phyloP scores from a whole-genome alignment of 1,140 invertebrate genomes.

The Ridgeia piscesae region DNA sequence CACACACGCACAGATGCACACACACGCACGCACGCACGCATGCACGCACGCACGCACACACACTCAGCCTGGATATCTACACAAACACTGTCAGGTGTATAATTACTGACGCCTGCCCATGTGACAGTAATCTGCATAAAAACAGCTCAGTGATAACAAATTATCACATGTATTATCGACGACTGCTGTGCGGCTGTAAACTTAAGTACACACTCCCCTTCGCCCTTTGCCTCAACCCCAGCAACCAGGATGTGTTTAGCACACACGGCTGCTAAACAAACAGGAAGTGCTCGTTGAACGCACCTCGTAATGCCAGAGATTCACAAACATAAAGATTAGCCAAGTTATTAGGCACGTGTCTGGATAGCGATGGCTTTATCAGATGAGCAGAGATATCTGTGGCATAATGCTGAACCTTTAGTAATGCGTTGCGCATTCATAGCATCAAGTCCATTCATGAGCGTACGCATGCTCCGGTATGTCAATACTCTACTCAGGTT shows the following conservation, averaged over 20 bases:
- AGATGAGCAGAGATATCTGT: neutral
- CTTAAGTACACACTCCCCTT: neutral
- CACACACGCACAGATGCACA: no score
- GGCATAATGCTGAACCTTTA: neutral
- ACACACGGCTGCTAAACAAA: neutral
- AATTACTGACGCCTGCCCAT: neutral
- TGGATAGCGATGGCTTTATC: neutral
- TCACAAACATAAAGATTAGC: neutral
- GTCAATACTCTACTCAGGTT: neutral
- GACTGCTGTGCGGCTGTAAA: neutral
- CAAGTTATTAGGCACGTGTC: neutral
- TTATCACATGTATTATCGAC: neutral
- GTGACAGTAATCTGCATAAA: neutral
- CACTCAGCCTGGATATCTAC: constrained; percentile 8
- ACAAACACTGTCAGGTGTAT: neutral
- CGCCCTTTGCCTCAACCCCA: no score
- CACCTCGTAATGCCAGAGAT: neutral
- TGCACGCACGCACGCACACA: constrained; percentile 18
- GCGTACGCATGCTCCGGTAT: neutral
- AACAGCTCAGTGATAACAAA: neutral
- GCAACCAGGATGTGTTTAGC: neutral
- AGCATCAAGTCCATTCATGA: neutral
- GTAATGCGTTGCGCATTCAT: neutral
- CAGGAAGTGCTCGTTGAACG: neutral
- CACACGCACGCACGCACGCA: constrained; percentile 17